Evolutionary conservation across 2,113 vertebrate species (phyloP), one percentile per base, ranked within the genome.

Genomic region (Rhizomys pruinosus): DNA sequence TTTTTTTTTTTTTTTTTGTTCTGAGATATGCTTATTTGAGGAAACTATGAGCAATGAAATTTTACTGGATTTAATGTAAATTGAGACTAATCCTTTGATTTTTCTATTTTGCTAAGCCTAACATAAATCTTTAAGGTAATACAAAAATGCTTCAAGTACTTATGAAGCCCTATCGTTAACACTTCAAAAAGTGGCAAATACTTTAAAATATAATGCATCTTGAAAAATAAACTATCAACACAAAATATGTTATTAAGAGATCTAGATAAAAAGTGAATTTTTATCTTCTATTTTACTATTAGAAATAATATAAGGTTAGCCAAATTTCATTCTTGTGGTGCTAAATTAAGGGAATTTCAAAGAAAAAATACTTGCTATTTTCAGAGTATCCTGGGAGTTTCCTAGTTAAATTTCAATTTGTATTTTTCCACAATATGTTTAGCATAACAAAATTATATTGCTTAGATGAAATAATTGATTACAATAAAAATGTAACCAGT

Each of bases 261-360:
- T 89, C 96, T 89, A 95, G 73, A 92, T 87, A 90, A 94, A 93
- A 85, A 85, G 92, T 93, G 39, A 39, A 16, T 44, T 89, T 22
- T 22, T 95, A 37, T 93, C 90, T 39, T 85, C 81, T 89, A 9
- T 64, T 15, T 91, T 94, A 68, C 90, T 94, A 95, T 93, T 93
- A 95, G 92, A 95, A 97, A 96, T 96, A 74, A 92, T 57, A 94
- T 95, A 97, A 92, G 90, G 93, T 95, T 91, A 42, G 79, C 19
- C 59, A 25, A 87, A 63, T 92, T 64, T 86, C n/a, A 97, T 84
- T 66, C 63, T 91, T 61, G 79, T 88, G 6, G 76, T 78, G 37
- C 73, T 29, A 52, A 95, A 23, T 34, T 89, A 69, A 91, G 37
- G 29, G 29, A 89, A 11, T 25, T 52, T 4, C 32, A 42, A 29